phyloP scores from a whole-genome alignment of 1,140 invertebrate species.

The Mercenaria mercenaria region DNA sequence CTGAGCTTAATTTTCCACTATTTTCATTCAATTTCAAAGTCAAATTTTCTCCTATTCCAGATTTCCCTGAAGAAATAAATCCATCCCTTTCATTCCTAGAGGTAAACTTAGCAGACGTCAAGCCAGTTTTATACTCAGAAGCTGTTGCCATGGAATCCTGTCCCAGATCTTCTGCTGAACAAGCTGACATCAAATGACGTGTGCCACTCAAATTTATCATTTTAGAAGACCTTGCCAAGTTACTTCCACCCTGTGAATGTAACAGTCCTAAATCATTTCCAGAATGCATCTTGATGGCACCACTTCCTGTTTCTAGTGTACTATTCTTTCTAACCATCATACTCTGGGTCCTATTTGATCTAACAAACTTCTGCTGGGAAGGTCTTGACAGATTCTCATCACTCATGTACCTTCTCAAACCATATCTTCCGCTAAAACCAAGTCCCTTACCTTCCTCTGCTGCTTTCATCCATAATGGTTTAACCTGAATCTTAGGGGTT shows the following conservation, averaged over 20 bases:
- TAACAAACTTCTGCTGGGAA: neutral
- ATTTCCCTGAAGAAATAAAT: neutral
- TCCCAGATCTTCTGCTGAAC: neutral
- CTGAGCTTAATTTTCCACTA: neutral
- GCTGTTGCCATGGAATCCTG: neutral
- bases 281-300: neutral
- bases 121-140: neutral
- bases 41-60: neutral
- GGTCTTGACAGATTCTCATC: constrained; percentile 21
- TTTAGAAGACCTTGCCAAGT: constrained; percentile 8
- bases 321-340: constrained; percentile 17
- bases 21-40: neutral
- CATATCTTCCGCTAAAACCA: neutral
- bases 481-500: constrained; percentile 40
- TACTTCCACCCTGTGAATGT: neutral
- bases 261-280: neutral
- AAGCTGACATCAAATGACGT: neutral
- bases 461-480: constrained; percentile 25
- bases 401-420: constrained; percentile 17
- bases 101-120: neutral
- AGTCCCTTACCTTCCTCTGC: neutral
- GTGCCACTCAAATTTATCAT: neutral
- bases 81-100: neutral
- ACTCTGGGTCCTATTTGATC: constrained; percentile 39
- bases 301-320: neutral